Evolutionary conservation across 2,888 invertebrate genomes (phyloP).

Genomic region (Taenaris catops): DNA sequence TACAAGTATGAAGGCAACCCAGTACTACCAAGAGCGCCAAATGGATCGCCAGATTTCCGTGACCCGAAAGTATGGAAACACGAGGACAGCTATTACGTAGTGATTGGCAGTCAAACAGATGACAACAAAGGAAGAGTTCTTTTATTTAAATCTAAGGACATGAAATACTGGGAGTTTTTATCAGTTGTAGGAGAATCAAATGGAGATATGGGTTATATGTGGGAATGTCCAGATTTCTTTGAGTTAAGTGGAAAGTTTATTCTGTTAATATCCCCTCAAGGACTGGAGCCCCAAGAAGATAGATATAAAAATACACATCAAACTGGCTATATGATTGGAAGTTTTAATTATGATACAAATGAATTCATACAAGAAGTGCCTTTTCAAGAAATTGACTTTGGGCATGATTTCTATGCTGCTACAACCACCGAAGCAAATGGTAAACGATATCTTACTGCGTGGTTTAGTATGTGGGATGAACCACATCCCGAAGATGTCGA

Average conservation of each 20-base stretch:
- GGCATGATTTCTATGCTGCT: constrained; percentile 71
- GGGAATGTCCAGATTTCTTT: constrained; percentile 77
- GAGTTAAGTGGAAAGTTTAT: constrained; percentile 61
- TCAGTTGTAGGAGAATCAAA: constrained; percentile 53
- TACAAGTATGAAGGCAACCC: constrained; percentile 61
- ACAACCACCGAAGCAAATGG: constrained; percentile 57
- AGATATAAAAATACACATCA: constrained; percentile 59
- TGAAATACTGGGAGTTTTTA: constrained; percentile 58
- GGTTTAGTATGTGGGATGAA: constrained; percentile 70
- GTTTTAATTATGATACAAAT: constrained; percentile 57
- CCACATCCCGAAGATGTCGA: constrained; percentile 52
- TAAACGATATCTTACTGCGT: constrained; percentile 52
- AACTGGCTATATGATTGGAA: constrained; percentile 66
- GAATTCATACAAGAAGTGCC: constrained; percentile 48
- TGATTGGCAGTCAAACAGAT: constrained; percentile 56
- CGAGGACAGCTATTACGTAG: constrained; percentile 57
- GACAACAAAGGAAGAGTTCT: constrained; percentile 55
- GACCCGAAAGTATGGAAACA: constrained; percentile 72
- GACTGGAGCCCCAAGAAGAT: constrained; percentile 54
- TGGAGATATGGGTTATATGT: constrained; percentile 63
- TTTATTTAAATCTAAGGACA: constrained; percentile 57
- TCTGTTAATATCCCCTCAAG: constrained; percentile 66
- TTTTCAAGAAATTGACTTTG: constrained; percentile 66
- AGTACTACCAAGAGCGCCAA: constrained; percentile 48
- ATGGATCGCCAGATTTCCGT: constrained; percentile 62